Percentiles rank a stretch among this genome's conserved stretches.
Conservation (phyloP, 2,888 invertebrate genomes). For the Cotesia congregata region DNA sequence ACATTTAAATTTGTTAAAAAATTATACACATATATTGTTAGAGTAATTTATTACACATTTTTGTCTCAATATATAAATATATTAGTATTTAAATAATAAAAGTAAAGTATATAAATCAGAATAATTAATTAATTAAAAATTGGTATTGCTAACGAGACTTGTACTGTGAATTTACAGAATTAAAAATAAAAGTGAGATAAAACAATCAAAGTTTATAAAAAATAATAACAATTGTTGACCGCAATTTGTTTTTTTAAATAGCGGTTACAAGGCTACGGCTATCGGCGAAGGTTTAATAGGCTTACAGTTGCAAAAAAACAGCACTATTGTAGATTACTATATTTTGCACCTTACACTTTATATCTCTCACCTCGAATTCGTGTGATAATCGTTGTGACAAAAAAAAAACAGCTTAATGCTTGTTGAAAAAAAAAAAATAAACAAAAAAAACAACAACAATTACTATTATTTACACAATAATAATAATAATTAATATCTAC, state of each 20-base stretch:
- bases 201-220: conserved; percentile 26
- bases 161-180: conserved; percentile 4
- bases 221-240: conserved; percentile 28
- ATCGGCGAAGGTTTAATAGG: conserved; percentile 54
- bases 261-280: conserved; percentile 47
- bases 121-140: not conserved
- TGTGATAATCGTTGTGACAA: conserved; percentile 8
- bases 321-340: conserved; percentile 66
- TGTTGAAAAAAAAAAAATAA: conserved; percentile 13
- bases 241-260: conserved; percentile 17
- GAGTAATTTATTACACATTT: not conserved
- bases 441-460: not conserved
- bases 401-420: conserved; percentile 2
- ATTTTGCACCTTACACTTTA: conserved; percentile 66
- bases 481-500: not conserved
- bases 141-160: conserved; percentile 8
- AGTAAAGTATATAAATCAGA: not conserved
- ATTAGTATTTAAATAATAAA: not conserved
- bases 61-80: conserved; percentile 2
- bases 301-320: conserved; percentile 54
- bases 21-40: not conserved
- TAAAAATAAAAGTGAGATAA: conserved; percentile 27
- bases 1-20: conserved; percentile 24
- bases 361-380: conserved; percentile 46
- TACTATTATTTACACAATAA: no score